A percentile compares a stretch with the other conserved stretches of the same genome.
These are phyloP conservation scores for Camelus bactrianus DNA, from an alignment of 2,113 vertebrate genomes.

Conservation along the genomic window DNA sequence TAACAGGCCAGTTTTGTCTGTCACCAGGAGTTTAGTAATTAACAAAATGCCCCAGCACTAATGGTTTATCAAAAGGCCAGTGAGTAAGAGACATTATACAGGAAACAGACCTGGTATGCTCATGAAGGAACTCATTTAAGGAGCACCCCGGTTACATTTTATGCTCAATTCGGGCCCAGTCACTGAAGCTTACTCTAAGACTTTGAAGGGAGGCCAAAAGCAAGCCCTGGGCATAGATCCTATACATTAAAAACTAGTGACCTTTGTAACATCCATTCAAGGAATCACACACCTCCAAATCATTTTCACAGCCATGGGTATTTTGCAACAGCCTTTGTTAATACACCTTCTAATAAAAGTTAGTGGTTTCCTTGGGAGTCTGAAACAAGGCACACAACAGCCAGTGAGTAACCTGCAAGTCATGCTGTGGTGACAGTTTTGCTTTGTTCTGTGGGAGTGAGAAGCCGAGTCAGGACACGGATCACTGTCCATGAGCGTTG, in stretches of 20 bases:
- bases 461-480: constrained; percentile 67
- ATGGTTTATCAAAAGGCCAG: constrained; percentile 87
- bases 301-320: constrained; percentile 71
- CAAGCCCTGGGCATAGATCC: constrained; percentile 17
- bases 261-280: not conserved
- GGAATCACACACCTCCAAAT: not conserved
- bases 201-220: not conserved
- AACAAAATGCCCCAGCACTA: constrained; percentile 84
- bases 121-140: not conserved
- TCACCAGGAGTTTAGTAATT: constrained; percentile 88
- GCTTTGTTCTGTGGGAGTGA: constrained; percentile 83
- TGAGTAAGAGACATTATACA: constrained; percentile 71
- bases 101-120: constrained; percentile 68
- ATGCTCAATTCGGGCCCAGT: not conserved
- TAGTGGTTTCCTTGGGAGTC: constrained; percentile 82
- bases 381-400: constrained; percentile 72
- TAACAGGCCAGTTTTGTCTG: constrained; percentile 90
- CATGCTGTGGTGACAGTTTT: constrained; percentile 83
- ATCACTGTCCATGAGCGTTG: constrained; percentile 70
- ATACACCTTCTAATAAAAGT: constrained; percentile 73
- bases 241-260: not conserved
- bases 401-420: constrained; percentile 81
- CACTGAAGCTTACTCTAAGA: not conserved
- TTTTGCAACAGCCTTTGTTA: constrained; percentile 73
- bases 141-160: not conserved